Percentiles rank a stretch among this genome's conserved stretches.
Conservation (phyloP, 2,797 vertebrate genomes). For the Echeneis naucrates region DNA sequence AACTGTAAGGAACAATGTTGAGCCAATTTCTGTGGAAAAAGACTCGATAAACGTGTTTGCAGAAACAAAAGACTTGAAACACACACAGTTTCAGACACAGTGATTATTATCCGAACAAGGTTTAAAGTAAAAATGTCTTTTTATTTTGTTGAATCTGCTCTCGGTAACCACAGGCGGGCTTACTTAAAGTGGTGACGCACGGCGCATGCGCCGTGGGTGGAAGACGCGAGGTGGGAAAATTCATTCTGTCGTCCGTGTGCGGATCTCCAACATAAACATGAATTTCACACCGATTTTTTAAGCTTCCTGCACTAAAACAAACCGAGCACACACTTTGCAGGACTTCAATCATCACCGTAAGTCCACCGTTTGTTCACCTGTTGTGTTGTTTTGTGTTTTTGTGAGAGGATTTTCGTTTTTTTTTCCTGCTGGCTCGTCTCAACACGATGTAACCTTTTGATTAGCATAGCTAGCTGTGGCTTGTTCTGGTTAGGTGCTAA, state of each 20-base stretch:
- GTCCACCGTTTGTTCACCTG: background rate
- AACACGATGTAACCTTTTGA: background rate
- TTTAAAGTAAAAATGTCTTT: background rate
- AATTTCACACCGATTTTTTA: slow-evolving; percentile 7
- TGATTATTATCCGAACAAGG: background rate
- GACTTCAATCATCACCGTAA: slow-evolving; percentile 22
- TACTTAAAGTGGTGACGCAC: background rate
- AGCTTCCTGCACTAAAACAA: background rate
- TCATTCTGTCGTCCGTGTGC: slow-evolving; percentile 12
- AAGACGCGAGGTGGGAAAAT: slow-evolving; percentile 70
- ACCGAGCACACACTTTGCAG: background rate
- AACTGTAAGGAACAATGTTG: background rate
- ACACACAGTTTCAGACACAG: background rate
- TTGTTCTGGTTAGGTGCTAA: background rate
- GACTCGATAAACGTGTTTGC: background rate
- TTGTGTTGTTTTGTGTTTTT: background rate
- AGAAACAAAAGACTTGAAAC: background rate
- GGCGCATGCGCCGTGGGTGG: slow-evolving; percentile 60
- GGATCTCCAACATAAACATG: slow-evolving; percentile 31
- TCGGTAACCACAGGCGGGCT: background rate
- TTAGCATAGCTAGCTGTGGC: slow-evolving; percentile 20
- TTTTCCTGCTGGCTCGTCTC: background rate
- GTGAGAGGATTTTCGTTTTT: background rate
- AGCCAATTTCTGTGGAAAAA: background rate
- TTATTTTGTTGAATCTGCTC: slow-evolving; percentile 64